Evolutionary conservation across 2,113 vertebrate genomes (phyloP).

Genomic region (Platichthys flesus): DNA sequence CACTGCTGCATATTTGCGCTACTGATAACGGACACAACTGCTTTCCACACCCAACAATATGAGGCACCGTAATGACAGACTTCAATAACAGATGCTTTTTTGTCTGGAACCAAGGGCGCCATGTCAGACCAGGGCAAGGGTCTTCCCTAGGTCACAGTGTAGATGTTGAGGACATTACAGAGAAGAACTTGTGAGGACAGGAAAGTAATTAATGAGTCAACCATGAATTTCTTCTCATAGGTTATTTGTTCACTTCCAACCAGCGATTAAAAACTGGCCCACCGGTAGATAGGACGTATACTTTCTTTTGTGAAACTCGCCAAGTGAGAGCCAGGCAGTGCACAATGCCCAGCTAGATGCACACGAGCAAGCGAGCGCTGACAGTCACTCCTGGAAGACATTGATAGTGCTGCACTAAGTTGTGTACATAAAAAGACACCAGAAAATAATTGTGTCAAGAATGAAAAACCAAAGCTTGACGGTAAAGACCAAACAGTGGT

Average conservation of each 20-base stretch:
- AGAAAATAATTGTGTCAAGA: neutral
- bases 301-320: too few species aligned
- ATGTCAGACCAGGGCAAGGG: neutral
- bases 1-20: slow-evolving; percentile 58
- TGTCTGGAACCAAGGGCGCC: neutral
- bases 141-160: neutral
- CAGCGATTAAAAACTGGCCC: too few species aligned
- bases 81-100: slow-evolving; percentile 21
- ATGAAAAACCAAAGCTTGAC: too few species aligned
- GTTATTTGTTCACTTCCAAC: neutral
- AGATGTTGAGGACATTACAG: neutral
- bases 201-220: neutral
- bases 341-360: too few species aligned
- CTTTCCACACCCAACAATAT: slow-evolving; percentile 37
- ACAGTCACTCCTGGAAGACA: too few species aligned
- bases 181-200: neutral
- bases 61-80: slow-evolving; percentile 29
- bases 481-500: too few species aligned
- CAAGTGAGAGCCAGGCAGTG: too few species aligned
- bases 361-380: too few species aligned
- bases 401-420: too few species aligned
- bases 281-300: too few species aligned
- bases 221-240: neutral
- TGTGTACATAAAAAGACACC: too few species aligned
- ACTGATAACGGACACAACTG: slow-evolving; percentile 49